Conservation (phyloP, 2,113 vertebrate genomes). For the Andinoacara biseriatus region DNA sequence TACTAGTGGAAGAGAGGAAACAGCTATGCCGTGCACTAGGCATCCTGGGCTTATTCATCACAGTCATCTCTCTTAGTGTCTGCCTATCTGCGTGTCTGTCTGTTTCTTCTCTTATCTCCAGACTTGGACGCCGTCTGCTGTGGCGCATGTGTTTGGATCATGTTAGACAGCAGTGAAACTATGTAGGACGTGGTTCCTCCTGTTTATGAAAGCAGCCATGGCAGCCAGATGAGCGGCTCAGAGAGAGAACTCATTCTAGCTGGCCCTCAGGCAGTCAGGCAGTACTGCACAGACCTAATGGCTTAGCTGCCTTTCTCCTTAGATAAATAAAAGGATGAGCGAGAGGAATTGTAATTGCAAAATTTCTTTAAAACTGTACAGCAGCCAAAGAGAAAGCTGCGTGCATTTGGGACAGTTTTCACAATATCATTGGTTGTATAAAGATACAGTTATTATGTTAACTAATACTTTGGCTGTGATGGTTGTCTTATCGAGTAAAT, state of each 20-base stretch:
- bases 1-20: slow-evolving; percentile 37
- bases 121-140: slow-evolving; percentile 65
- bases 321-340: slow-evolving; percentile 70
- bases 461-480: slow-evolving; percentile 54
- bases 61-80: slow-evolving; percentile 19
- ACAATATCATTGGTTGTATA: slow-evolving; percentile 36
- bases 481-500: slow-evolving; percentile 21
- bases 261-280: slow-evolving; percentile 72
- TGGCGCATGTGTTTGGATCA: slow-evolving; percentile 81
- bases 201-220: slow-evolving; percentile 77
- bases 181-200: slow-evolving; percentile 82
- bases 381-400: slow-evolving; percentile 42
- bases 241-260: slow-evolving; percentile 77
- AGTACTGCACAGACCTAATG: slow-evolving; percentile 65
- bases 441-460: slow-evolving; percentile 50
- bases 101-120: slow-evolving; percentile 56
- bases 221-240: slow-evolving; percentile 79
- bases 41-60: slow-evolving; percentile 34
- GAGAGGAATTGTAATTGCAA: slow-evolving; percentile 51
- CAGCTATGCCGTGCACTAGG: slow-evolving; percentile 31
- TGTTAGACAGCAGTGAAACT: slow-evolving; percentile 82
- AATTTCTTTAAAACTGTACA: slow-evolving; percentile 55
- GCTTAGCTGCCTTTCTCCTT: slow-evolving; percentile 59
- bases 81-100: slow-evolving; percentile 25
- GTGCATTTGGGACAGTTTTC: slow-evolving; percentile 47